Evolutionary conservation across 1,140 invertebrate genomes (phyloP), one percentile per base, ranked within the genome.

Genomic region (Hycleus cichorii): DNA sequence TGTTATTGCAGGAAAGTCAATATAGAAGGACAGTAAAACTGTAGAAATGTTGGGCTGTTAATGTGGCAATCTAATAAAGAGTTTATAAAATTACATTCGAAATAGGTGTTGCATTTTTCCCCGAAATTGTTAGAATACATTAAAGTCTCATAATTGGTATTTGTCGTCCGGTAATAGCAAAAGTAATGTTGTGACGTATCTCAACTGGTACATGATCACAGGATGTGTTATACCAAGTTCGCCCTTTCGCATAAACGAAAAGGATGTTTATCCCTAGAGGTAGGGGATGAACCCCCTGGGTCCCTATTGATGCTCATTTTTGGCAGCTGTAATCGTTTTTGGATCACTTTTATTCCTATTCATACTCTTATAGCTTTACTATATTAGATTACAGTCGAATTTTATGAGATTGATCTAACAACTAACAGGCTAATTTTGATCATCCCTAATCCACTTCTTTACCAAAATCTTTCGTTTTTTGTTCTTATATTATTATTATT

Each of bases 241-340:
- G 26, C 51, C 51, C 51, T 45, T 46, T 53, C 7, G 2, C 7
- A 45, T 45, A 53, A 45, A 45, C 46, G 42, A 25, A 27, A 7
- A 39, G 11, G 7, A 39, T 39, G 42, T 12, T 9, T 45, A n/a
- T 60, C 52, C 45, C 56, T 45, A 47, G 48, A 24, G 60, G 54
- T 50, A 61, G 52, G 53, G 58, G 62, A 46, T 48, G 58, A 52
- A 62, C 54, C 62, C 65, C 67, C 55, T 56, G 64, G 59, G 66
- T 58, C 58, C 54, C 57, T 57, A 67, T 69, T 69, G 69, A 70
- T 71, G 71, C 66, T 72, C 71, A 72, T 73, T 73, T 73, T 67
- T 72, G 70, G 72, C 72, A 72, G 70, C 72, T 72, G 72, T 72
- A 73, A 73, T 71, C 72, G 72, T 71, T 73, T 73, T 71, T 68